Percentiles rank a stretch among this genome's conserved stretches.
Conservation (phyloP, 2,888 invertebrate species). For the Helleia helle region DNA sequence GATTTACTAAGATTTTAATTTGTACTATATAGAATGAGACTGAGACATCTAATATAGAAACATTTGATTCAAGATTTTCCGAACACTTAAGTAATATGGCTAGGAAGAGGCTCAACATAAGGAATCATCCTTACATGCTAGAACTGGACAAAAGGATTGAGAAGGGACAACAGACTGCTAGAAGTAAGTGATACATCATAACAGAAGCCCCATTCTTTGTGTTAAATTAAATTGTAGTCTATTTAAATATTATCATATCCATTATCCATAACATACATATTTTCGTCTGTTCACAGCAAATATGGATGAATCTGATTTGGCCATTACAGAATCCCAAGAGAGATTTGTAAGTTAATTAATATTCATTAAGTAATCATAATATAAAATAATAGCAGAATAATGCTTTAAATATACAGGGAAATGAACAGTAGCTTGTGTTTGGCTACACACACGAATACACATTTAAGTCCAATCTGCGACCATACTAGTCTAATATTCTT, state of each 20-base stretch:
- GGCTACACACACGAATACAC: too few relatives aligned
- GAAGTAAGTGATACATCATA: slow-evolving; percentile 31
- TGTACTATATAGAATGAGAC: slow-evolving; percentile 39
- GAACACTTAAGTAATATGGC: slow-evolving; percentile 35
- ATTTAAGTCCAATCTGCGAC: too few relatives aligned
- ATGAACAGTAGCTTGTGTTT: too few relatives aligned
- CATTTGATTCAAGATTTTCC: slow-evolving; percentile 39
- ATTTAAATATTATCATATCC: too few relatives aligned
- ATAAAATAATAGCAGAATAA: too few relatives aligned
- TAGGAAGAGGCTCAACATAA: slow-evolving; percentile 29
- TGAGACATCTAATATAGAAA: slow-evolving; percentile 37
- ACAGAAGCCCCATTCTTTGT: too few relatives aligned
- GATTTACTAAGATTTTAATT: background rate
- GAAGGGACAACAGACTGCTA: slow-evolving; percentile 27
- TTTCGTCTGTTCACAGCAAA: too few relatives aligned
- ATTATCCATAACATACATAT: too few relatives aligned
- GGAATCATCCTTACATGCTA: slow-evolving; percentile 45
- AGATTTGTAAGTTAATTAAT: slow-evolving; percentile 40
- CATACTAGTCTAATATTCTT: too few relatives aligned
- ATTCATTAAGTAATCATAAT: background rate
- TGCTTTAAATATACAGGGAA: too few relatives aligned
- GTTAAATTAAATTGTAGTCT: too few relatives aligned
- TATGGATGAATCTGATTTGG: slow-evolving; percentile 48
- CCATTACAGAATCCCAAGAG: slow-evolving; percentile 47
- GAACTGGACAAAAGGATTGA: slow-evolving; percentile 39